Evolutionary conservation across 2,113 vertebrate genomes (phyloP), one percentile per base, ranked within the genome.

Genomic region (Coryphaenoides rupestris): DNA sequence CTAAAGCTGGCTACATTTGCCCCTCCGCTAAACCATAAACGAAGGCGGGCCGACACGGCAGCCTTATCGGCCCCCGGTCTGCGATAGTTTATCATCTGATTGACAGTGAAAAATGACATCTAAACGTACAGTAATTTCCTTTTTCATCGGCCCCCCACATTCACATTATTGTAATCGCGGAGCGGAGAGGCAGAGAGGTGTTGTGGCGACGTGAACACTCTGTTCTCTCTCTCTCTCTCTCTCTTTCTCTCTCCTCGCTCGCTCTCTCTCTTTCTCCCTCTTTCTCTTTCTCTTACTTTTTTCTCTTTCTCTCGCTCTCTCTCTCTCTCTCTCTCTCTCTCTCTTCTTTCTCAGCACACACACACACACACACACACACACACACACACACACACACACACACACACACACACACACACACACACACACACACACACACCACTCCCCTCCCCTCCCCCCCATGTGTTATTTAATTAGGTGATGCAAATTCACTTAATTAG

Each of bases 101-200:
- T 81, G 81, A 80, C 70, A 71, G 55, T 81, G 78, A 86, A 73
- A 70, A 77, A 84, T 82, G 9, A 63, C 80, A 55, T 19, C n/a
- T 0, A n/a, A 62, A 46, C 28, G n/a, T n/a, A n/a, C n/a, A n/a
- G 54, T 65, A 2, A 64, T 70, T 79, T 72, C 65, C 62, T n/a
- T 67, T 24, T 49, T 69, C 73, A 64, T 69, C 55, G 59, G 46
- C 54, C 14, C 7, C n/a, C n/a, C n/a, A n/a, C 46, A 21, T 21
- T 15, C 55, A 57, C 17, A 22, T n/a, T n/a, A 26, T 58, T 54
- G 28, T 53, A 19, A 60, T 69, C 58, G 69, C 19, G 62, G 69
- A 66, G 22, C 7, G 16, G 24, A 60, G 49, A 23, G 28, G 22
- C 26, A 1, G n/a, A n/a, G n/a, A n/a, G n/a, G n/a, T n/a, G n/a